Base-by-base conservation (phyloP, 2,888 invertebrate genomes). In the Aphelenchoides bicaudatus region DNA sequence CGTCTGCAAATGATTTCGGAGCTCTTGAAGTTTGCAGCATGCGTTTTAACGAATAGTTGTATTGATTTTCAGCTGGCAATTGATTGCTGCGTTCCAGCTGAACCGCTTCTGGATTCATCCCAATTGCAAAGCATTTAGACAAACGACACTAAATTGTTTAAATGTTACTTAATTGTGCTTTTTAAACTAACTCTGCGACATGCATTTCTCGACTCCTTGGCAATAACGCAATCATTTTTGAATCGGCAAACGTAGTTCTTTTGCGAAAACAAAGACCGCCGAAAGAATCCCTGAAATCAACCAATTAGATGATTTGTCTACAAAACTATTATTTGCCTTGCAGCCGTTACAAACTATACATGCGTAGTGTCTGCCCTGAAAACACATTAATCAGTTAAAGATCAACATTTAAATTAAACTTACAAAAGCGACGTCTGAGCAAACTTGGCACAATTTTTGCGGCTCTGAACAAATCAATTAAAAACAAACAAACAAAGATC, bases 81-180 rank as follows among this genome's bases (percentile, higher is more conserved):
- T n/a, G n/a, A n/a, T n/a, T 19, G 23, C 39, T 39, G n/a, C 49
- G 49, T 34, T 51, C 52, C 16, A 51, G 23, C 39, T 51, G 52
- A 16, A 51, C 52, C 8, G 52, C 52, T 34, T 54, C 55, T 13
- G 55, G 55, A 13, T 57, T 54, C 55, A 54, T 54, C 13, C 55
- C 55, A 16, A 58, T 23, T 21, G 55, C 21, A 28, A 57, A 23
- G 31, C 55, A 54, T 16, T 27, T 16, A 23, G 16, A 16, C n/a
- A 54, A 30, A 2, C 55, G 55, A 27, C 55, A 54, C 25, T 54
- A 27, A n/a, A 53, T n/a, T n/a, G n/a, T 23, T 25, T 56, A 54
- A 27, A 27, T 34, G 53, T 54, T 54, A 6, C 52, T 37, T 47
- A 39, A 38, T 25, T 51, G 38, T 51, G 52, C 19, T 38, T 38